phyloP scores from a whole-genome alignment of 2,113 vertebrate genomes.

The Ammodytes dubius region DNA sequence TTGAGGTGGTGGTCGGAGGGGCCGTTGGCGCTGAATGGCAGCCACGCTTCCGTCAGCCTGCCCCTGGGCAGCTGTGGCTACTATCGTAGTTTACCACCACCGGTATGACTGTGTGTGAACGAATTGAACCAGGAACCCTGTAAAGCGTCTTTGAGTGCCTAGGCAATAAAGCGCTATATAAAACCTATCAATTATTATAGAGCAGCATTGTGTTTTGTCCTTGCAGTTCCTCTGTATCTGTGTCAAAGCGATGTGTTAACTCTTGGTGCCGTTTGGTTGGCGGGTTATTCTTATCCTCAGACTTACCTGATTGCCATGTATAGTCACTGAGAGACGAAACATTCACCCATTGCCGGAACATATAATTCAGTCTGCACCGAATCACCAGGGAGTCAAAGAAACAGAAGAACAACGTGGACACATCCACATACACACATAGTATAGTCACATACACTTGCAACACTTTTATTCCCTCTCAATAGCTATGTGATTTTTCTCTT shows the following conservation, averaged over 20 bases:
- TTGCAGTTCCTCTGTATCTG: neutral
- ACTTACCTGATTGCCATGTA: conserved; percentile 75
- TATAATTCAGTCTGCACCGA: conserved; percentile 34
- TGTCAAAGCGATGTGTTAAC: conserved; percentile 16
- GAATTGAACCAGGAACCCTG: too few relatives aligned
- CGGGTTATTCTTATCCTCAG: conserved; percentile 51
- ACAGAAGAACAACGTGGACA: neutral
- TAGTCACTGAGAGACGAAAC: conserved; percentile 62
- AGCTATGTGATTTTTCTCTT: conserved; percentile 1
- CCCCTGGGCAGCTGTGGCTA: too few relatives aligned
- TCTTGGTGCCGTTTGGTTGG: conserved; percentile 31
- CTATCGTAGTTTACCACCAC: too few relatives aligned
- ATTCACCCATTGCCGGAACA: conserved; percentile 39
- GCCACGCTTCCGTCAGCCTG: too few relatives aligned
- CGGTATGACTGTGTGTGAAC: too few relatives aligned
- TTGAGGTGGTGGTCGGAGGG: too few relatives aligned
- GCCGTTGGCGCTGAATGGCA: too few relatives aligned
- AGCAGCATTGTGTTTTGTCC: conserved; percentile 7
- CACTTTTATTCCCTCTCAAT: conserved; percentile 4
- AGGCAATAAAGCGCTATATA: too few relatives aligned
- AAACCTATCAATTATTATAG: too few relatives aligned
- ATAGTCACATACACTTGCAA: neutral
- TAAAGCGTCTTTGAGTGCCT: too few relatives aligned
- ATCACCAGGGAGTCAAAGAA: conserved; percentile 21
- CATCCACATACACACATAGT: neutral